Percentiles rank a stretch among this genome's conserved stretches.
Evolutionary conservation across 1,140 invertebrate species (phyloP).

Genomic region (Drosophila carrolli): DNA sequence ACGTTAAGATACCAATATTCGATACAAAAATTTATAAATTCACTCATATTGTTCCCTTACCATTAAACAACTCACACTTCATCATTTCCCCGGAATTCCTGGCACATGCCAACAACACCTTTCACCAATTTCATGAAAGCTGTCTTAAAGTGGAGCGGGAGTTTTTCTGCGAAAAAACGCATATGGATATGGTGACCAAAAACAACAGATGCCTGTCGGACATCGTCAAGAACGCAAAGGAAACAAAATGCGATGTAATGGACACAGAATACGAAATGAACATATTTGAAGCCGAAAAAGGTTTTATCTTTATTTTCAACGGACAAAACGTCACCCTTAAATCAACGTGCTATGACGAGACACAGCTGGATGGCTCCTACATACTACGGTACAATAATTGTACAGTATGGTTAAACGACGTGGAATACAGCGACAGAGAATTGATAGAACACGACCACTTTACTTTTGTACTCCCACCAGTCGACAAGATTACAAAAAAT

Average conservation of each 20-base stretch:
- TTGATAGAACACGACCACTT: not conserved
- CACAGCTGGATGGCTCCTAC: too few relatives aligned
- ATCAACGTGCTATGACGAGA: too few relatives aligned
- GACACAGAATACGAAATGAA: not conserved
- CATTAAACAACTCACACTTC: constrained; percentile 1
- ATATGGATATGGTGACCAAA: too few relatives aligned
- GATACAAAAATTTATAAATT: constrained; percentile 1
- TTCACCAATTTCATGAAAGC: not conserved
- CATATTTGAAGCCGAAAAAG: not conserved
- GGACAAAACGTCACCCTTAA: too few relatives aligned
- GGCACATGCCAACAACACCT: not conserved
- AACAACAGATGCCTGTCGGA: too few relatives aligned
- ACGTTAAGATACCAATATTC: not conserved
- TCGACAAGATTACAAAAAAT: not conserved
- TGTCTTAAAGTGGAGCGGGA: not conserved
- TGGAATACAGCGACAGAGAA: not conserved
- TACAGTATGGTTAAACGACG: not conserved
- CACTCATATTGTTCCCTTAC: not conserved
- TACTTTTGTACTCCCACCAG: not conserved
- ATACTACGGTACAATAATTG: too few relatives aligned
- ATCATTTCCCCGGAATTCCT: constrained; percentile 4
- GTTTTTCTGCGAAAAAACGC: too few relatives aligned
- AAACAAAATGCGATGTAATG: too few relatives aligned
- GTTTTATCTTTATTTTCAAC: too few relatives aligned
- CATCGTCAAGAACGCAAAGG: too few relatives aligned